Conservation (phyloP, 1,140 invertebrate genomes). For the Bombyx mori region DNA sequence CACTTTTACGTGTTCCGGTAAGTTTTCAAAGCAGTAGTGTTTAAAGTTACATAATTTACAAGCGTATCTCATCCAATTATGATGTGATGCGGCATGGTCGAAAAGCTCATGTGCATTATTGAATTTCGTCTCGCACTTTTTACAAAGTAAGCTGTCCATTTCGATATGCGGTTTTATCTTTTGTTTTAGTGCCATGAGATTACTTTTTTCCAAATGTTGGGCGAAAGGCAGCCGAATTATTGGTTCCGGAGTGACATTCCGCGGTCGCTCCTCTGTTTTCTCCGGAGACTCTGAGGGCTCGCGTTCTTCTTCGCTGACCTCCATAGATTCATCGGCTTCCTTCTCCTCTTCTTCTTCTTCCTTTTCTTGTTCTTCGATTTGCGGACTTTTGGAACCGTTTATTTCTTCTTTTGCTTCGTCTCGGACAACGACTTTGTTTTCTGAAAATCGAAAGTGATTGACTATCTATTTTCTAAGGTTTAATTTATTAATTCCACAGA, state of each 20-base stretch:
- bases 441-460: no score
- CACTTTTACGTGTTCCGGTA: slow-evolving; percentile 71
- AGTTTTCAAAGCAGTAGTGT: slow-evolving; percentile 68
- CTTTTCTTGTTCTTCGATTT: not conserved
- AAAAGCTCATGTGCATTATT: slow-evolving; percentile 57
- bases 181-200: slow-evolving; percentile 42
- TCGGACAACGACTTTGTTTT: no score
- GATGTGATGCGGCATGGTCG: slow-evolving; percentile 71
- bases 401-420: no score
- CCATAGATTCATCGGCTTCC: slow-evolving; percentile 16
- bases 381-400: no score
- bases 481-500: no score
- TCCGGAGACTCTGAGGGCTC: slow-evolving; percentile 10
- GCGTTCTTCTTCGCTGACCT: slow-evolving; percentile 19
- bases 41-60: slow-evolving; percentile 74
- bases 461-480: no score
- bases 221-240: slow-evolving; percentile 34
- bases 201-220: slow-evolving; percentile 49
- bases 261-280: slow-evolving; percentile 5
- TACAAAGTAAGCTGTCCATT: slow-evolving; percentile 40
- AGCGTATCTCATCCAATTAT: slow-evolving; percentile 72
- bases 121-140: slow-evolving; percentile 58
- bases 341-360: slow-evolving; percentile 6
- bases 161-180: slow-evolving; percentile 40
- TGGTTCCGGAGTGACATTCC: slow-evolving; percentile 6